Percentiles rank a stretch among this genome's conserved stretches.
Evolutionary conservation across 1,140 invertebrate species (phyloP).

Genomic region (Calephelis nemesis): DNA sequence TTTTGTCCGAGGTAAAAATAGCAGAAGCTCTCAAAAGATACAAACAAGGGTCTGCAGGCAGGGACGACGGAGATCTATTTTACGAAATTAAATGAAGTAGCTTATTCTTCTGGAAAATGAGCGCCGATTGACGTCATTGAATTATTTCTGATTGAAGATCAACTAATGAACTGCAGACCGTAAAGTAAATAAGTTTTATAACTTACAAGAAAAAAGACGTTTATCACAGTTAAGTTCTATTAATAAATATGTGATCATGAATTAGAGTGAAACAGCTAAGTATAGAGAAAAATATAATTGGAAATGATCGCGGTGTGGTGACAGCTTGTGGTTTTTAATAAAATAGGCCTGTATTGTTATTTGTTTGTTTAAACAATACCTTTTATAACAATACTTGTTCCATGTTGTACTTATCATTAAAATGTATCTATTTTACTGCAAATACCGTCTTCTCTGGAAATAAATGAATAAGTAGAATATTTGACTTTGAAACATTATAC

Average conservation of each 20-base stretch:
- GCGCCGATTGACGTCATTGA: not conserved
- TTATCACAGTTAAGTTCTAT: not conserved
- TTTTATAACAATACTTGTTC: no score
- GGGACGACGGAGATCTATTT: constrained; percentile 1
- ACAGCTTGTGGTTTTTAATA: not conserved
- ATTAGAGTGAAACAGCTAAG: not conserved
- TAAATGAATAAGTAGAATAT: no score
- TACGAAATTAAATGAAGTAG: constrained; percentile 8
- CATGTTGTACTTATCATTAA: no score
- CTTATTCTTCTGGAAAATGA: constrained; percentile 7
- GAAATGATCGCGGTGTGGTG: constrained; percentile 1
- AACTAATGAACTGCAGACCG: not conserved
- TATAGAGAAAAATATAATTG: constrained; percentile 14
- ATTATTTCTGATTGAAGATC: constrained; percentile 9
- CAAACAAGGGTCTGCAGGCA: not conserved
- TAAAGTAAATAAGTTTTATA: not conserved
- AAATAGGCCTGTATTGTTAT: not conserved
- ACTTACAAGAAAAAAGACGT: not conserved
- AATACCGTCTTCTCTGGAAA: no score
- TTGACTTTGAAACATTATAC: no score
- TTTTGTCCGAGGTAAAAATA: not conserved
- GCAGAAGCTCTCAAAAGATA: not conserved
- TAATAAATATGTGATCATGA: constrained; percentile 16
- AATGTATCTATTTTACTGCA: no score
- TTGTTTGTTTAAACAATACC: not conserved